These are phyloP conservation scores for Papilio machaon DNA, from an alignment of 1,140 invertebrate species.

Conservation along the genomic window DNA sequence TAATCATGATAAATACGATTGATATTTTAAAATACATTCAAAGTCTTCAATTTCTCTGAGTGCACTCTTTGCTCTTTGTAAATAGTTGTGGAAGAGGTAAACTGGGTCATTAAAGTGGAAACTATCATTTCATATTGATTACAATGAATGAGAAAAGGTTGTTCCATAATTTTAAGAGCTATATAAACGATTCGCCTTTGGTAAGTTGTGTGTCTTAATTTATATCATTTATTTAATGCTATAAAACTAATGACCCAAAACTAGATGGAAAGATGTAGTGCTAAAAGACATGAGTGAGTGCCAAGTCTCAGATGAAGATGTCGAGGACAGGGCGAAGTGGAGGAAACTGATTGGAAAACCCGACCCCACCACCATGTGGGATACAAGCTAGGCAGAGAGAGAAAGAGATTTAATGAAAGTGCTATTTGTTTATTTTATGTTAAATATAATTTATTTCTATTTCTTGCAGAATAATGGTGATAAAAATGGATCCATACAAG, in stretches of 20 bases:
- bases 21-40: constrained; percentile 53
- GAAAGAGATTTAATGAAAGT: constrained; percentile 26
- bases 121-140: constrained; percentile 56
- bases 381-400: too few relatives aligned
- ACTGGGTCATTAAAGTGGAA: constrained; percentile 64
- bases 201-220: constrained; percentile 52
- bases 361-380: too few relatives aligned
- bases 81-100: constrained; percentile 50
- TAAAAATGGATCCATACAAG: constrained; percentile 71
- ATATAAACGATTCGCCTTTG: constrained; percentile 72
- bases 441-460: constrained; percentile 8
- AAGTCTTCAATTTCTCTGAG: constrained; percentile 48
- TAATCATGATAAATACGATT: constrained; percentile 69
- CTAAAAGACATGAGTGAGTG: too few relatives aligned
- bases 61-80: constrained; percentile 40
- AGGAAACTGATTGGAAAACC: too few relatives aligned
- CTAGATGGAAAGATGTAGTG: too few relatives aligned
- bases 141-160: constrained; percentile 79
- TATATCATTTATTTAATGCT: neutral
- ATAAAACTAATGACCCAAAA: too few relatives aligned
- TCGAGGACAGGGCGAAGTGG: too few relatives aligned
- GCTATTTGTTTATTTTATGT: constrained; percentile 1
- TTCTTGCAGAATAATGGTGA: constrained; percentile 70
- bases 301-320: too few relatives aligned
- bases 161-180: constrained; percentile 76